Base-by-base conservation (phyloP, 2,888 invertebrate species). In the Nomada hirtipes region DNA sequence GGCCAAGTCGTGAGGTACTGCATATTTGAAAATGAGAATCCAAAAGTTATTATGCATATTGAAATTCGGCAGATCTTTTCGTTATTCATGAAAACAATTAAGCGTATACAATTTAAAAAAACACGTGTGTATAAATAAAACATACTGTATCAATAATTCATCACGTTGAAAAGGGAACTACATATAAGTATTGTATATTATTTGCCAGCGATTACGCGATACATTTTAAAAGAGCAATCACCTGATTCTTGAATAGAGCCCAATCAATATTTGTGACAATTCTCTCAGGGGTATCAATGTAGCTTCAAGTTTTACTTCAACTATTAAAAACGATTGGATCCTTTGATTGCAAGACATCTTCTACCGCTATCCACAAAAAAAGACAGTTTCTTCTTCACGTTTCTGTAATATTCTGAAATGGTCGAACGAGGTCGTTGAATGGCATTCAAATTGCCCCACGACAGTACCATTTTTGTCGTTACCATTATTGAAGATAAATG, bases 211-310 rank as follows among this genome's bases (percentile, higher is more conserved):
- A 36, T 36, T 7, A 4, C 36, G 36, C 36, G 36, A 36, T 36
- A 36, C 36, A 36, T 36, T 36, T 7, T 36, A 36, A 36, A 7
- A 36, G 36, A 36, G 36, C 36, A 50, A 20, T 20, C 26, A 15
- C 7, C 20, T 23, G 26, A 20, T 59, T 42, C 11, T 18, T 53
- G n/a, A 23, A 42, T 55, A 11, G 69, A n/a, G 26, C 47, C 7
- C 36, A 23, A 18, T 23, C 36, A 55, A 57, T 29, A 68, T 68
- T 64, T 52, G 60, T 47, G 52, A 29, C 13, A 23, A 53, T n/a
- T 47, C 36, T 53, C 20, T 20, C 70, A 82, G 74, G 70, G 70
- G 70, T 65, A 23, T 0, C 61, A 42, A 61, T 55, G 57, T 69
- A 42, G 15, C 10, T 36, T 53, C 57, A 52, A 65, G 67, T 65